Percentiles rank a stretch among this genome's conserved stretches.
phyloP scores from a whole-genome alignment of 92 coral and sea anemone species.

The Porites evermanni region DNA sequence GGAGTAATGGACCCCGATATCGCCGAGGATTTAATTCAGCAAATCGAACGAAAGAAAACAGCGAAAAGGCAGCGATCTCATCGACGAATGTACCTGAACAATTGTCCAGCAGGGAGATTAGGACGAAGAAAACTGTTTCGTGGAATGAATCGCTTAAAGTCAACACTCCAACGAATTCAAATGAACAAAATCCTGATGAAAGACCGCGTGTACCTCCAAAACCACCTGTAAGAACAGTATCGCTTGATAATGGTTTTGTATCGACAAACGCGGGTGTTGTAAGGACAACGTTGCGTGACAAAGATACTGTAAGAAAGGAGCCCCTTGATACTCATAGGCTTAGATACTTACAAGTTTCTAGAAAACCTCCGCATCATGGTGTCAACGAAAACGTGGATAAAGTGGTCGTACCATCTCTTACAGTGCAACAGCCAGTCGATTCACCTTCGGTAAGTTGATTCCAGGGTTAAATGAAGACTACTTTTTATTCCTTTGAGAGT shows the following conservation, averaged over 20 bases:
- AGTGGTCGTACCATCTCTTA: background rate
- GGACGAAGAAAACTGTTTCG: slow-evolving; percentile 42
- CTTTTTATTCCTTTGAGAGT: background rate
- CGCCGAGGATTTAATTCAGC: slow-evolving; percentile 18
- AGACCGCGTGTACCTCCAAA: slow-evolving; percentile 53
- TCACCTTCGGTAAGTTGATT: slow-evolving; percentile 15
- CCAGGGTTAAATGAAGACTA: background rate
- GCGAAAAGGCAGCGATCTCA: background rate
- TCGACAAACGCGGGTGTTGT: background rate
- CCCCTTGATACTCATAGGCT: slow-evolving; percentile 9
- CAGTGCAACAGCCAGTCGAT: background rate
- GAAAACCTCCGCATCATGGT: background rate
- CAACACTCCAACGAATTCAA: background rate
- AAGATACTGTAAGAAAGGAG: slow-evolving; percentile 23
- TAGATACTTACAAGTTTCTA: background rate
- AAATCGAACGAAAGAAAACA: slow-evolving; percentile 27
- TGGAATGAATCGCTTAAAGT: slow-evolving; percentile 48
- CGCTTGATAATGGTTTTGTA: slow-evolving; percentile 8
- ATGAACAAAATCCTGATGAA: slow-evolving; percentile 23
- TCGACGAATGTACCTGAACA: background rate
- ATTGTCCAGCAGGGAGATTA: background rate
- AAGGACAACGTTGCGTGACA: background rate
- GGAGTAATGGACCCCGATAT: slow-evolving; percentile 21
- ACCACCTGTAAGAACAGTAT: slow-evolving; percentile 60
- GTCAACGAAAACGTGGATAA: background rate